Base-by-base conservation (phyloP, 2,113 vertebrate genomes). In the Odobenus rosmarus region DNA sequence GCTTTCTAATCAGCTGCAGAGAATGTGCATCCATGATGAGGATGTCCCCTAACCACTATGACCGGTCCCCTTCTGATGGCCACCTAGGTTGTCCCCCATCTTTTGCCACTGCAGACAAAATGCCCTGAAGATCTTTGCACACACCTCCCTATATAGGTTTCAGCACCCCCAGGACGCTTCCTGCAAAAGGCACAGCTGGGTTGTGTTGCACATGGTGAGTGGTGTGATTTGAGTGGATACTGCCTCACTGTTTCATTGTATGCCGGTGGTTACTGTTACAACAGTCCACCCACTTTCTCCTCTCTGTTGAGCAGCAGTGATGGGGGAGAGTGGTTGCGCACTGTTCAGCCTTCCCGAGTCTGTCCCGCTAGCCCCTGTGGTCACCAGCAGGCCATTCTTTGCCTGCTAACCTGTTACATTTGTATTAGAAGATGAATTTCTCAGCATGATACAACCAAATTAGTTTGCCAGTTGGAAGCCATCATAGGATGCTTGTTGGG, bases 381-480 rank as follows among this genome's bases (percentile, higher is more conserved):
- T 36, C 57, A 62, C n/a, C 33, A 42, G 51, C 49, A 0, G 39
- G 64, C 26, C 5, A 0, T 81, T 59, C 55, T 62, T 79, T 82
- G 80, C 36, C 28, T 26, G 36, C 79, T 77, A 61, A 90, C 90
- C 53, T 96, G 77, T 95, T 86, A 24, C n/a, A 11, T 92, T 74
- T 95, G 57, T 76, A 6, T 51, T 53, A 69, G 80, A 86, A 61
- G 91, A 90, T 31, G n/a, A 33, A 90, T 88, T 64, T 89, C 76
- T 97, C 46, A 69, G 80, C 61, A 33, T 9, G 92, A 74, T 53
- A 86, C 59, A 72, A 57, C 51, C 31, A 88, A 69, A 51, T 93
- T 84, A 59, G n/a, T 82, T 93, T 95, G 82, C 5, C 59, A 77
- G 4, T 88, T 74, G 84, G 71, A 97, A 93, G 31, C 61, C 91